Conservation (phyloP, 1,140 invertebrate genomes). For the Drosophila teissieri region DNA sequence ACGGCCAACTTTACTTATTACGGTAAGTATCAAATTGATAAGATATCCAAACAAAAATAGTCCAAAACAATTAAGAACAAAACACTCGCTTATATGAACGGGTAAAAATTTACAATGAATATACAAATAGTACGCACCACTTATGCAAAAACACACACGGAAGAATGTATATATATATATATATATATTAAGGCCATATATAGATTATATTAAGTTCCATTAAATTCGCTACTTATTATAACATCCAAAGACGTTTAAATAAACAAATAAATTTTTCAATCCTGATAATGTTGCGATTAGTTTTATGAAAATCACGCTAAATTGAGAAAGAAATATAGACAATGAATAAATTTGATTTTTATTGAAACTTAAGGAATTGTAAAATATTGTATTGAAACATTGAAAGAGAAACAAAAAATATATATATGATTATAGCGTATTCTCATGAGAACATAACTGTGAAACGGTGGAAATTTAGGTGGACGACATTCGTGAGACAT, state of each 20-base stretch:
- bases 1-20: neutral
- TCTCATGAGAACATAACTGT: too few relatives aligned
- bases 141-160: constrained; percentile 4
- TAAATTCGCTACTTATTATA: neutral
- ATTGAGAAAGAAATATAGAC: neutral
- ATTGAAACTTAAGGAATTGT: neutral
- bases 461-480: neutral
- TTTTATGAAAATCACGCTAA: constrained; percentile 7
- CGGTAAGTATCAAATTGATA: too few relatives aligned
- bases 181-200: neutral
- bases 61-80: neutral
- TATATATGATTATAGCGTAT: too few relatives aligned
- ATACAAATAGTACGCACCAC: constrained; percentile 6
- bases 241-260: neutral
- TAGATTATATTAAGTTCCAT: neutral
- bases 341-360: neutral
- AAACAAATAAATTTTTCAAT: neutral
- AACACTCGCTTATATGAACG: neutral
- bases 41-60: too few relatives aligned
- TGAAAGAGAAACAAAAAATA: neutral
- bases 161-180: neutral
- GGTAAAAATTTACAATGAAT: neutral
- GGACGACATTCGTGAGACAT: too few relatives aligned
- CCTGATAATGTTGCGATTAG: neutral
- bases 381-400: neutral